These are phyloP conservation scores for Microtus montanus DNA, from an alignment of 2,113 vertebrate species.

Conservation along the genomic window DNA sequence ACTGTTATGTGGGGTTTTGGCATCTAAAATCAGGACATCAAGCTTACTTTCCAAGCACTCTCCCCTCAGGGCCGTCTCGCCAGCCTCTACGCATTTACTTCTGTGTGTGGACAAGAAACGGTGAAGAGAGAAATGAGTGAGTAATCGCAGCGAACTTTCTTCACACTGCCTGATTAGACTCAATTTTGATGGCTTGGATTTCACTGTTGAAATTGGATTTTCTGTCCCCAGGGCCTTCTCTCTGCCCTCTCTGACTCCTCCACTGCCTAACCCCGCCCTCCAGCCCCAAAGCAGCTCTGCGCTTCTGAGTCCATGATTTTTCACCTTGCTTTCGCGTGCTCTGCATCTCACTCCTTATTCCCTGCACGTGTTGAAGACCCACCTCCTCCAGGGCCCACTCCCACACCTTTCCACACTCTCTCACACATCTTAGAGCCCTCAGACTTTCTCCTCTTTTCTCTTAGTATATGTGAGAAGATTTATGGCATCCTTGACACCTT, in stretches of 20 bases:
- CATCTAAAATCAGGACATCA: background rate
- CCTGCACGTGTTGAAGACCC: background rate
- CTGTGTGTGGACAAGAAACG: background rate
- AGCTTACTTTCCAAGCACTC: background rate
- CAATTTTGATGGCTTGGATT: background rate
- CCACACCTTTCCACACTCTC: background rate
- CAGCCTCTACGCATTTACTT: background rate
- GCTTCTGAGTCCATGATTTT: background rate
- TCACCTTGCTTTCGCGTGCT: background rate
- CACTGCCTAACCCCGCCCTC: fast-evolving
- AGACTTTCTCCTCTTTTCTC: background rate
- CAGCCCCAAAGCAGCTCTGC: background rate
- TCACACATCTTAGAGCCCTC: background rate
- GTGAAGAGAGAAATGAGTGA: background rate
- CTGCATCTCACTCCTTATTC: background rate
- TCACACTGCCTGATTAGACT: background rate
- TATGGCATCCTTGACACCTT: background rate
- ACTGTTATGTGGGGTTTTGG: background rate
- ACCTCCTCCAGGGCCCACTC: background rate
- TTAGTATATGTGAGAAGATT: background rate
- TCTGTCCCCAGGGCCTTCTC: background rate
- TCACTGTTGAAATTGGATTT: background rate
- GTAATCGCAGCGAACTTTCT: background rate
- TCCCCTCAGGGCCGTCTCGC: too few relatives aligned
- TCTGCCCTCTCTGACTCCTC: background rate